Percentiles rank a stretch among this genome's conserved stretches.
phyloP scores from a whole-genome alignment of 2,113 vertebrate species.

The Erythrocebus patas region DNA sequence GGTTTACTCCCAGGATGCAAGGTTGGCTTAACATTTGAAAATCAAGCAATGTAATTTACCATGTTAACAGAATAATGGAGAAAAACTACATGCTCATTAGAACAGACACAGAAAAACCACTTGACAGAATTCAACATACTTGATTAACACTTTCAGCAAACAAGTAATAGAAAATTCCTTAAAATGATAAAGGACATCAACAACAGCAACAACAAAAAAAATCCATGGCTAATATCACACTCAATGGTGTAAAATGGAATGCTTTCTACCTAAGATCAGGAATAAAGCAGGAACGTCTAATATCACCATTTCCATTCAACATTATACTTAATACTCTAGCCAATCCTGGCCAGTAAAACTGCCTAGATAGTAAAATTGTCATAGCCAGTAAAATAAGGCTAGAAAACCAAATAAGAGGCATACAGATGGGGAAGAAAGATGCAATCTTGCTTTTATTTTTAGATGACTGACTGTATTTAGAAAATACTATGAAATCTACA shows the following conservation, averaged over 20 bases:
- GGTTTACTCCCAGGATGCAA: not conserved
- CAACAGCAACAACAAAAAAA: not conserved
- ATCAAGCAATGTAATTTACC: not conserved
- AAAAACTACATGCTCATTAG: not conserved
- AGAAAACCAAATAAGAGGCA: not conserved
- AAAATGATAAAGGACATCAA: not conserved
- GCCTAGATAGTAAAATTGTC: not conserved
- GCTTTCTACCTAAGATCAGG: not conserved
- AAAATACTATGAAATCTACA: not conserved
- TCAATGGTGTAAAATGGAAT: not conserved
- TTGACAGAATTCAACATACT: not conserved
- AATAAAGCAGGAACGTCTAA: not conserved
- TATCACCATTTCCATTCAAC: not conserved
- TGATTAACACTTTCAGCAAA: not conserved
- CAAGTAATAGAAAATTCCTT: not conserved
- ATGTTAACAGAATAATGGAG: not conserved
- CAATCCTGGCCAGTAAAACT: not conserved
- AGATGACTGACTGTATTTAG: not conserved
- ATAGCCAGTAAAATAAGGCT: not conserved
- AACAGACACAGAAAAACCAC: not conserved
- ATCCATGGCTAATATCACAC: not conserved
- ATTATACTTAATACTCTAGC: not conserved
- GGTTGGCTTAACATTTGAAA: not conserved
- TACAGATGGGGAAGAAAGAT: not conserved
- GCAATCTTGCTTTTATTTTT: not conserved